Evolutionary conservation across 2,797 vertebrate genomes (phyloP).

Genomic region (Lutjanus argentimaculatus): DNA sequence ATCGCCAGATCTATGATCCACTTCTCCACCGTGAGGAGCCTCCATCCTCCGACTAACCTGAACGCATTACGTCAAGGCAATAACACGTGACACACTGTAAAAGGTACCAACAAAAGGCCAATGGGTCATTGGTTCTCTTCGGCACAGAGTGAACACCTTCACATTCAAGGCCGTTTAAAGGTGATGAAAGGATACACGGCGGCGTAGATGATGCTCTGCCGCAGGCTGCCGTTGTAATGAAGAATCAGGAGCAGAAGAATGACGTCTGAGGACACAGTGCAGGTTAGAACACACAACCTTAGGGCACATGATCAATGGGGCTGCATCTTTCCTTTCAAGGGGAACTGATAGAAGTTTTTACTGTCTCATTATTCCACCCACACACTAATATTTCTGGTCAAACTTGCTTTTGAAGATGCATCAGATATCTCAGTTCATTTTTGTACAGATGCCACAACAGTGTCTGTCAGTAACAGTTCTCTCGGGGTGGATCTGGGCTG

Average conservation of each 20-base stretch:
- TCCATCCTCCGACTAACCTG: conserved; percentile 91
- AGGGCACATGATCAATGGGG: neutral
- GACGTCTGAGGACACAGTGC: conserved; percentile 83
- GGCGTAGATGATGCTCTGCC: conserved; percentile 84
- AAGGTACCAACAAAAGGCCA: neutral
- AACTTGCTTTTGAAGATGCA: neutral
- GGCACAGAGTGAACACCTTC: neutral
- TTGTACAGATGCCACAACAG: neutral
- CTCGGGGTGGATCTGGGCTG: neutral
- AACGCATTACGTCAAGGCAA: conserved; percentile 67
- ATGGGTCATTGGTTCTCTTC: conserved; percentile 29
- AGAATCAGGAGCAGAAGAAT: conserved; percentile 91
- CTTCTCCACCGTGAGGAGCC: conserved; percentile 88
- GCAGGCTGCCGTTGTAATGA: conserved; percentile 87
- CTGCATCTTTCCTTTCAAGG: conserved; percentile 16
- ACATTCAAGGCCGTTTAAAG: neutral
- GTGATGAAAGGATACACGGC: conserved; percentile 90
- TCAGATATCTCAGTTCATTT: neutral
- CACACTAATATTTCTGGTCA: neutral
- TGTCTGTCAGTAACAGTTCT: neutral
- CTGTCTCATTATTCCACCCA: neutral
- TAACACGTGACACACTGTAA: neutral
- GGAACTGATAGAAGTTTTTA: neutral
- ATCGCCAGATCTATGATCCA: conserved; percentile 94
- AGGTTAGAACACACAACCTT: conserved; percentile 17